Percentiles rank a stretch among this genome's conserved stretches.
These are phyloP conservation scores for Lasioglossum lativentre DNA, from an alignment of 2,888 invertebrate species.

Conservation along the genomic window DNA sequence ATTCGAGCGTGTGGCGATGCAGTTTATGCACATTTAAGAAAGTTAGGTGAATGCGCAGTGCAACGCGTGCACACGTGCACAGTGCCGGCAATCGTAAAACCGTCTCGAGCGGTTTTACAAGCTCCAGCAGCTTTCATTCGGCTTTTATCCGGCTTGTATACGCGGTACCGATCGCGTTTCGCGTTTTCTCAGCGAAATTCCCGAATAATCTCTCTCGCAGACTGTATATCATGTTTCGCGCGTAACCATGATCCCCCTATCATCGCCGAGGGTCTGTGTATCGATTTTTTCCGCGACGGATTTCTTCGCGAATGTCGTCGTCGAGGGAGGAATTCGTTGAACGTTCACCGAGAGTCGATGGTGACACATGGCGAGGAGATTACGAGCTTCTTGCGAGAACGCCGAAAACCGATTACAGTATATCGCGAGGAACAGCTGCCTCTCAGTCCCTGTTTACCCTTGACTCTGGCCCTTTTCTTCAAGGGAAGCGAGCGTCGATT, in stretches of 20 bases:
- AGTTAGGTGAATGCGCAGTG: not conserved
- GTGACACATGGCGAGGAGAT: slow-evolving; percentile 45
- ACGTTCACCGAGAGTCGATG: slow-evolving; percentile 18
- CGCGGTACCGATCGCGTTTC: not conserved
- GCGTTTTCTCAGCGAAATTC: not conserved
- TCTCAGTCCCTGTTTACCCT: slow-evolving; percentile 2
- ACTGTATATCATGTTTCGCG: slow-evolving; percentile 29
- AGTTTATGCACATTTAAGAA: not conserved
- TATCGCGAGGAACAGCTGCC: slow-evolving; percentile 41
- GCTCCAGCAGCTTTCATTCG: not conserved
- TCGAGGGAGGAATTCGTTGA: not conserved
- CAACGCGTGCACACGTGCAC: not conserved
- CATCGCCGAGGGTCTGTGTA: slow-evolving; percentile 19
- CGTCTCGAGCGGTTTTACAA: not conserved
- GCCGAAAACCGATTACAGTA: slow-evolving; percentile 9
- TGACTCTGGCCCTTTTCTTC: not conserved
- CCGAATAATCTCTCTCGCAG: slow-evolving; percentile 17
- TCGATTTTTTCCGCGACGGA: slow-evolving; percentile 42
- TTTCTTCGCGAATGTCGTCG: slow-evolving; percentile 25
- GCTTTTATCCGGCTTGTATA: not conserved
- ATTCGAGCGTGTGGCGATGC: not conserved
- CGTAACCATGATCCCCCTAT: slow-evolving; percentile 36
- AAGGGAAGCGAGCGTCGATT: no score
- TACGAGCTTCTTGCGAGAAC: slow-evolving; percentile 14
- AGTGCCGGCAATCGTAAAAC: not conserved